Base-by-base conservation (phyloP, 2,797 vertebrate genomes). In the Pantherophis alleghaniensis region DNA sequence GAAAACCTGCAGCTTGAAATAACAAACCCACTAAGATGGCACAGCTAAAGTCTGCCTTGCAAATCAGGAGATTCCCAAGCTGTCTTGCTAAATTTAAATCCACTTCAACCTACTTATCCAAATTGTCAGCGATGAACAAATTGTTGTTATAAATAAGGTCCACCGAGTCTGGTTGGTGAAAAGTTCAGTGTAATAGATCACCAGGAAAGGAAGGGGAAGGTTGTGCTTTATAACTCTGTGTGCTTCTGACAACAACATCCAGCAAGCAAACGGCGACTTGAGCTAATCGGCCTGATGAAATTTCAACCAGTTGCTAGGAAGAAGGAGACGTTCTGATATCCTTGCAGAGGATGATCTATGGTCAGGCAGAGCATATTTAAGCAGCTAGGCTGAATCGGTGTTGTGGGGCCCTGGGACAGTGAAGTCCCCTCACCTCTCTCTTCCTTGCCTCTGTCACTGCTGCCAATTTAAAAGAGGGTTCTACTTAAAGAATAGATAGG, bases 231-330 rank as follows among this genome's bases (percentile, higher is more conserved):
- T 55, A 96, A 94, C 94, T 94, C 95, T 95, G 93, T 96, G 92
- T 95, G 92, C 95, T 96, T 96, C 92, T 88, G 24, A 94, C 94
- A 96, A 94, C 95, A 96, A 94, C 87, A n/a, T 13, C 28, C 90
- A 92, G 90, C 93, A 56, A 16, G 24, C 22, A 83, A 22, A 63
- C 93, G 96, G 95, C 95, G 95, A 97, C 96, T 96, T 96, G 92
- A 91, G 47, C 79, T 96, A 97, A 96, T 88, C 90, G 95, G 95
- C 95, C 94, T 93, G 92, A 96, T 97, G 95, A 97, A 97, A 98
- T 97, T 96, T 97, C 96, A 97, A 96, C 96, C 95, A 96, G 96
- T 96, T 97, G 96, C 95, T 96, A 96, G 96, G 96, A 95, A 96
- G 28, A 11, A n/a, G 69, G 47, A 90, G 88, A 96, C 96, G 94